These are phyloP conservation scores for Gadus macrocephalus DNA, from an alignment of 2,113 vertebrate genomes.

Conservation along the genomic window DNA sequence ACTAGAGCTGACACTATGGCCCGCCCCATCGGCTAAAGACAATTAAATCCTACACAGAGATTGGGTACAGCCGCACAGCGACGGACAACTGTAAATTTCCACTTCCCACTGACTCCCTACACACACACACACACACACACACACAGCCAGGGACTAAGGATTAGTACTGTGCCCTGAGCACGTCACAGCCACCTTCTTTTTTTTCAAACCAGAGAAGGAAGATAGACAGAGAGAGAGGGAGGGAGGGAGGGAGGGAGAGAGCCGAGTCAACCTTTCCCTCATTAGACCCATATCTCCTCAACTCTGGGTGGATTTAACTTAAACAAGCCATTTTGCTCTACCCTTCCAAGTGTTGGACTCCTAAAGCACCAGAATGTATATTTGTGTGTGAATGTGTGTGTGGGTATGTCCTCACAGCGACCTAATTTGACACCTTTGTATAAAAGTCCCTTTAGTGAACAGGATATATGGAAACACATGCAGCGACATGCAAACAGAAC, in stretches of 20 bases:
- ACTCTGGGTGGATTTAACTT: constrained; percentile 4
- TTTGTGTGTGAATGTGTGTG: no score
- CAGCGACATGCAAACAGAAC: constrained; percentile 27
- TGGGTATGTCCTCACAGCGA: no score
- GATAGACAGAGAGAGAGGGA: constrained; percentile 18
- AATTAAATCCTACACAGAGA: constrained; percentile 67
- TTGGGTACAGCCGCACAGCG: constrained; percentile 53
- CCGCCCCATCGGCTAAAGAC: constrained; percentile 65
- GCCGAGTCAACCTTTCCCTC: no score
- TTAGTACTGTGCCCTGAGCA: constrained; percentile 12
- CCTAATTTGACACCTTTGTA: no score
- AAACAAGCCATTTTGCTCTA: not conserved
- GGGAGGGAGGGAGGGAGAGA: no score
- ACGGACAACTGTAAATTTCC: constrained; percentile 73
- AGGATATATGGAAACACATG: constrained; percentile 11
- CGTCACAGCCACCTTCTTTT: constrained; percentile 38
- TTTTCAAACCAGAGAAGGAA: constrained; percentile 37
- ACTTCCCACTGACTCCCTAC: constrained; percentile 49
- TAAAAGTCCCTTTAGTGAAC: no score
- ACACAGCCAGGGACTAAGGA: constrained; percentile 27
- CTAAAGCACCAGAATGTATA: no score
- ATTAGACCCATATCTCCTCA: constrained; percentile 16
- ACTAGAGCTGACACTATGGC: constrained; percentile 56
- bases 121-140: constrained; percentile 39
- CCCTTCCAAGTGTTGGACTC: not conserved